Base-by-base conservation (phyloP, 2,113 vertebrate species). In the Hyperopisus bebe region DNA sequence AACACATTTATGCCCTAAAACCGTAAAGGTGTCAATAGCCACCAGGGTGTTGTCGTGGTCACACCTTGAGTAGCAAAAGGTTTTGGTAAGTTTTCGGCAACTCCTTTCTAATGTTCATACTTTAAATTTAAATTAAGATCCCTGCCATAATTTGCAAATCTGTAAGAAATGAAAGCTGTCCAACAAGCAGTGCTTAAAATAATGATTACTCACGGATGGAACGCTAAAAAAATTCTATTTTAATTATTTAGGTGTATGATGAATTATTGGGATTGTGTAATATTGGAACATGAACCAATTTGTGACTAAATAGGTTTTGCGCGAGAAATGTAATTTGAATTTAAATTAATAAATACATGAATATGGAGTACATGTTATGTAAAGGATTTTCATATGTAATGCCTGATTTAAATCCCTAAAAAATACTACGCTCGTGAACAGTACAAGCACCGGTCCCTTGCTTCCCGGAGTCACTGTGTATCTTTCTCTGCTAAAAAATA, bases 11-110 rank as follows among this genome's bases (percentile, higher is more conserved):
- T 88, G 93, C 84, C 90, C 91, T 88, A 90, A 92, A 95, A 91
- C 91, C 92, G 90, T 89, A 91, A 92, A 95, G 92, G 94, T 95
- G 94, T 92, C 92, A 93, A 93, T 89, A 92, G 90, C 86, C 94
- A 92, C 92, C 92, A 92, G 92, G 93, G 87, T 88, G 91, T 91
- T 92, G 90, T 87, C 87, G n/a, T 90, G 27, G 88, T 85, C 91
- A 86, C 91, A 91, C 90, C 92, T 70, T 90, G 74, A 90, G 89
- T 90, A 91, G 92, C 92, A 94, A 91, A 92, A 92, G 89, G 92
- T 90, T 90, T 88, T 90, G 89, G 31, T 46, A 88, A 27, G 88
- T 89, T 88, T 88, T 77, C 87, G 46, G 48, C 74, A 66, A 86
- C 58, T 88, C 92, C 89, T 90, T 83, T 91, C 90, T 86, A 91